A percentile compares a stretch with the other conserved stretches of the same genome.
Evolutionary conservation across 2,888 invertebrate species (phyloP).

Genomic region (Monoplex corrugatus): DNA sequence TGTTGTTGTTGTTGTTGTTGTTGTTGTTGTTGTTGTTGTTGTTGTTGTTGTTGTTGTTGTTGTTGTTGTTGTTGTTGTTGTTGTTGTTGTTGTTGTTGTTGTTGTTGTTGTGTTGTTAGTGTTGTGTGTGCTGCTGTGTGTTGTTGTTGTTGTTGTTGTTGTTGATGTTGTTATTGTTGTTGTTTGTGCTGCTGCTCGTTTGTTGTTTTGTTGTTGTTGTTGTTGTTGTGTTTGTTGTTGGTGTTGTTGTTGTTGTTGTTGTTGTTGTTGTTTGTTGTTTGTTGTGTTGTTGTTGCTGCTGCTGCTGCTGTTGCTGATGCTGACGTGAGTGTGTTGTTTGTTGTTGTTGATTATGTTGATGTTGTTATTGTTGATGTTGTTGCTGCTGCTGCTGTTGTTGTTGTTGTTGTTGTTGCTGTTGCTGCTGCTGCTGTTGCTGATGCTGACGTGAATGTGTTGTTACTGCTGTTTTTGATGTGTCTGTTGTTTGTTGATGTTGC

Average conservation of each 20-base stretch:
- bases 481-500: no score
- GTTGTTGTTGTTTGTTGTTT: neutral
- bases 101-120: neutral
- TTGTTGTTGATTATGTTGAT: neutral
- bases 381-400: neutral
- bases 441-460: no score
- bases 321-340: no score
- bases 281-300: no score
- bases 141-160: neutral
- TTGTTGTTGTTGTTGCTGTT: neutral
- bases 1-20: neutral
- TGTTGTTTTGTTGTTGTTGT: neutral
- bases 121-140: neutral
- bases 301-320: neutral
- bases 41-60: neutral
- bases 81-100: neutral
- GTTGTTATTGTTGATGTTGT: neutral
- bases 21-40: neutral
- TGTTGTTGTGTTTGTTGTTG: neutral
- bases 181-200: neutral
- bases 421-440: neutral
- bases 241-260: neutral
- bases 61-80: no score
- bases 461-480: no score
- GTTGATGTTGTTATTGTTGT: neutral